Conservation (phyloP, 2,113 vertebrate species). For the Lagopus muta region DNA sequence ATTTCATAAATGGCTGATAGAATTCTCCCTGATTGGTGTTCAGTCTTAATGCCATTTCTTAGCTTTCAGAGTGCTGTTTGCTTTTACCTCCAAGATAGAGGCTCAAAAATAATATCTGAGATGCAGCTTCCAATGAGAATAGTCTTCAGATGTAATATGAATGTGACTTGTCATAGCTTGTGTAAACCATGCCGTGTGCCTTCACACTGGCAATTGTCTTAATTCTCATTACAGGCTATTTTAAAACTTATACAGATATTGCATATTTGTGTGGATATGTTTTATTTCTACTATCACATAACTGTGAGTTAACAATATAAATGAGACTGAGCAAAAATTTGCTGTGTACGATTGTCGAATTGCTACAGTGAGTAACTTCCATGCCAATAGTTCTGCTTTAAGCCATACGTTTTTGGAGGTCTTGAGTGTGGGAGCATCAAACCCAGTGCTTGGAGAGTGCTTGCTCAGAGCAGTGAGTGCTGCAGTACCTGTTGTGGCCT, state of each 20-base stretch:
- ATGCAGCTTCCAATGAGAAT: not conserved
- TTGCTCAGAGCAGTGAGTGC: not conserved
- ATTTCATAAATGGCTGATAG: not conserved
- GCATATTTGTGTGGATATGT: not conserved
- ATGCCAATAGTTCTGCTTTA: not conserved
- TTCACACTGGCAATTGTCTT: not conserved
- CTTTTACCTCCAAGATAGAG: not conserved
- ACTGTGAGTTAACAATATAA: not conserved
- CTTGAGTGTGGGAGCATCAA: not conserved
- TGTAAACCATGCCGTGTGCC: not conserved
- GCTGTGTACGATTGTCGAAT: not conserved
- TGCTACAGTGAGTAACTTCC: not conserved
- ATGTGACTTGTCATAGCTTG: not conserved
- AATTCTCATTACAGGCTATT: not conserved
- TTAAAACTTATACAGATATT: not conserved
- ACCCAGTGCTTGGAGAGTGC: not conserved
- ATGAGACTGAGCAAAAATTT: not conserved
- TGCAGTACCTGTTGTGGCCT: fast-evolving
- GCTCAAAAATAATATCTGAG: not conserved
- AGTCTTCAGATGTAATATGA: not conserved
- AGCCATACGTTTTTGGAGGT: not conserved
- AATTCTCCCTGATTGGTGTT: not conserved
- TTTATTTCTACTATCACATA: not conserved
- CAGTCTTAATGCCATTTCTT: not conserved
- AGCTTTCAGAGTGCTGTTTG: not conserved